Percentiles rank a stretch among this genome's conserved stretches.
Conservation (phyloP, 2,113 vertebrate species). For the Heterochromis multidens region DNA sequence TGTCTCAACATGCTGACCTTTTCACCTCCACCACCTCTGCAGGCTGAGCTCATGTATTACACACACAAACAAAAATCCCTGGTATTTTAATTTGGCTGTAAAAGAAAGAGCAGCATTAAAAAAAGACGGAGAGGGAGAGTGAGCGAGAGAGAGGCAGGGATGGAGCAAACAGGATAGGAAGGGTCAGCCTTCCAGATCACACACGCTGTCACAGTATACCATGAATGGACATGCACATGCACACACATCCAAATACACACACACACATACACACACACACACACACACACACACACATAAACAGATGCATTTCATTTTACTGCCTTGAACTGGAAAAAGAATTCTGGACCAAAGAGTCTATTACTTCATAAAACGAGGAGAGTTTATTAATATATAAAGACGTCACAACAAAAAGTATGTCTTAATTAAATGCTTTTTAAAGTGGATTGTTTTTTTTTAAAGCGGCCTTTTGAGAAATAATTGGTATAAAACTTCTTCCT, state of each 20-base stretch:
- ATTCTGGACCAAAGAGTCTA: not conserved
- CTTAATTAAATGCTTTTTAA: not conserved
- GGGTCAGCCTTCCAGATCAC: conserved; percentile 30
- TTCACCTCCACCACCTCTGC: not conserved
- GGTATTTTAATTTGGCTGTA: conserved; percentile 49
- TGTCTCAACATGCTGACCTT: not conserved
- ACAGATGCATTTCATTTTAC: not conserved
- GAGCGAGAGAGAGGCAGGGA: not conserved
- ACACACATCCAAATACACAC: not conserved
- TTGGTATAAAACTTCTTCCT: not conserved
- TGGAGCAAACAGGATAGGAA: conserved; percentile 11
- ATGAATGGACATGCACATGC: not conserved
- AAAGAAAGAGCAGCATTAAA: not conserved
- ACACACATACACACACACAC: not conserved
- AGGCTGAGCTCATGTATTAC: conserved; percentile 1
- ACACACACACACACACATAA: not conserved
- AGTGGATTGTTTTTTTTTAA: not conserved
- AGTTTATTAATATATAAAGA: not conserved
- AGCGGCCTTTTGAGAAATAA: not conserved
- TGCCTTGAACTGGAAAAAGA: not conserved
- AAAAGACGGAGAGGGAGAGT: not conserved
- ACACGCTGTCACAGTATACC: not conserved
- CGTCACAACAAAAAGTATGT: not conserved
- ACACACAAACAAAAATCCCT: conserved; percentile 31
- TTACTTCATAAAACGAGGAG: not conserved